Conservation (phyloP, 2,888 invertebrate species). For the Meliscaeva auricollis region DNA sequence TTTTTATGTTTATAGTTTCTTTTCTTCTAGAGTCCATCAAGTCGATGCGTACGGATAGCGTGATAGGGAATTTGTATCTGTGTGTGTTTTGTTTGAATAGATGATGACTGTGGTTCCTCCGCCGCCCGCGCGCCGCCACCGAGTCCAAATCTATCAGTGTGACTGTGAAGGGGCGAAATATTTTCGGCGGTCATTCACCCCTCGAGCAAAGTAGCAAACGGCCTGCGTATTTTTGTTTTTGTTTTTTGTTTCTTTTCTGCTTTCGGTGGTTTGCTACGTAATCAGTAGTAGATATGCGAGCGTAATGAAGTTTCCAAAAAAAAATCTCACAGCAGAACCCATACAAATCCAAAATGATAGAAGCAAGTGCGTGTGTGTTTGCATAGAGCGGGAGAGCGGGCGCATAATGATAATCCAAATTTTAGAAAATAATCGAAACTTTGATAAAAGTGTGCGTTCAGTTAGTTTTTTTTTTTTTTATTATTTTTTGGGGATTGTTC, state of each 20-base stretch:
- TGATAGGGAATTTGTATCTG: slow-evolving; percentile 22
- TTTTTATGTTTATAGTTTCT: slow-evolving; percentile 48
- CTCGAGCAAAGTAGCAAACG: slow-evolving; percentile 55
- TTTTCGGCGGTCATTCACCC: slow-evolving; percentile 84
- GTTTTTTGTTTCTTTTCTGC: slow-evolving; percentile 15
- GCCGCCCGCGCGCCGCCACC: no score
- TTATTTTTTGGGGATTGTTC: slow-evolving; percentile 1
- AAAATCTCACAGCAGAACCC: slow-evolving; percentile 44
- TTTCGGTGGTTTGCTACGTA: slow-evolving; percentile 55
- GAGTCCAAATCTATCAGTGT: slow-evolving; percentile 2
- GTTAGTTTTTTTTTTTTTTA: not conserved
- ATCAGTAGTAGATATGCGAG: no score
- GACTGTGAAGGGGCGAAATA: slow-evolving; percentile 58
- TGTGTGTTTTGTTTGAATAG: slow-evolving; percentile 47
- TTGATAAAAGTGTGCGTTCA: slow-evolving; percentile 21
- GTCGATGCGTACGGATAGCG: slow-evolving; percentile 49
- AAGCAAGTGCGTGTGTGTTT: slow-evolving; percentile 30
- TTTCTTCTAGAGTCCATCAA: slow-evolving; percentile 44
- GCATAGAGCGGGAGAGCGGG: not conserved
- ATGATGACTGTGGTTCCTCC: slow-evolving; percentile 46
- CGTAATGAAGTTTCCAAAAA: slow-evolving; percentile 69
- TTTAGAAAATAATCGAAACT: slow-evolving; percentile 27
- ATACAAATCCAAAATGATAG: slow-evolving; percentile 14
- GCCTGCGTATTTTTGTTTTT: slow-evolving; percentile 39
- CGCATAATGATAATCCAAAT: slow-evolving; percentile 17